These are phyloP conservation scores for Neoaliturus tenellus DNA, from an alignment of 2,888 invertebrate genomes.

Conservation along the genomic window DNA sequence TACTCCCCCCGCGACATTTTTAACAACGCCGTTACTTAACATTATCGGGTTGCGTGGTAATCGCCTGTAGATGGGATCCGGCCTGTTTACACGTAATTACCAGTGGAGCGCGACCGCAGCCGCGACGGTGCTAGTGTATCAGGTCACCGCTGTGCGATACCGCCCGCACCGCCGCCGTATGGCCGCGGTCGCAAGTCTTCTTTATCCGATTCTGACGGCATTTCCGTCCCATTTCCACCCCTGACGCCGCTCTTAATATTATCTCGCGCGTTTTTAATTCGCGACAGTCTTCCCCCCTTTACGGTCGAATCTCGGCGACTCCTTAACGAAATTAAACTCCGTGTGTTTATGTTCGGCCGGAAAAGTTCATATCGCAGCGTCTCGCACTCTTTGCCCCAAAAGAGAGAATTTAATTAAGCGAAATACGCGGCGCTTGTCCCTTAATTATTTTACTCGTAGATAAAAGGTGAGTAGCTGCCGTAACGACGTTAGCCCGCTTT, in stretches of 20 bases:
- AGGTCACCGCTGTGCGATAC: not conserved
- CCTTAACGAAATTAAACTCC: conserved; percentile 74
- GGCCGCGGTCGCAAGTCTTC: conserved; percentile 25
- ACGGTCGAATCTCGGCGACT: conserved; percentile 55
- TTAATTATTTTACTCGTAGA: conserved; percentile 75
- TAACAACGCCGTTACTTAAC: too few relatives aligned
- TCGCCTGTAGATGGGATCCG: not conserved
- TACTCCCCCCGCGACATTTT: too few relatives aligned
- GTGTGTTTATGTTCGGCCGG: conserved; percentile 75
- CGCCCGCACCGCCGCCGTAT: not conserved
- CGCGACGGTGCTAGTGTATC: not conserved
- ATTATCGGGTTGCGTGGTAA: too few relatives aligned
- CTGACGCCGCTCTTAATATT: conserved; percentile 54
- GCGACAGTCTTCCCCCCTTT: conserved; percentile 40
- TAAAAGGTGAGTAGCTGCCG: conserved; percentile 42
- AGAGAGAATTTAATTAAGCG: conserved; percentile 77
- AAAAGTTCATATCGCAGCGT: conserved; percentile 74
- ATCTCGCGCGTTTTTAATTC: conserved; percentile 57
- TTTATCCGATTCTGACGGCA: conserved; percentile 42
- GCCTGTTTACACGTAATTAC: conserved; percentile 30
- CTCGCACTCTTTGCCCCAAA: conserved; percentile 68
- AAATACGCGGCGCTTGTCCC: conserved; percentile 76
- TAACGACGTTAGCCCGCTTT: conserved; percentile 29
- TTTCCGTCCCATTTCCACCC: conserved; percentile 54
- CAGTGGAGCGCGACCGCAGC: too few relatives aligned